Percentiles rank a stretch among this genome's conserved stretches.
phyloP scores from a whole-genome alignment of 1,140 invertebrate genomes.

The Heliconius melpomene region DNA sequence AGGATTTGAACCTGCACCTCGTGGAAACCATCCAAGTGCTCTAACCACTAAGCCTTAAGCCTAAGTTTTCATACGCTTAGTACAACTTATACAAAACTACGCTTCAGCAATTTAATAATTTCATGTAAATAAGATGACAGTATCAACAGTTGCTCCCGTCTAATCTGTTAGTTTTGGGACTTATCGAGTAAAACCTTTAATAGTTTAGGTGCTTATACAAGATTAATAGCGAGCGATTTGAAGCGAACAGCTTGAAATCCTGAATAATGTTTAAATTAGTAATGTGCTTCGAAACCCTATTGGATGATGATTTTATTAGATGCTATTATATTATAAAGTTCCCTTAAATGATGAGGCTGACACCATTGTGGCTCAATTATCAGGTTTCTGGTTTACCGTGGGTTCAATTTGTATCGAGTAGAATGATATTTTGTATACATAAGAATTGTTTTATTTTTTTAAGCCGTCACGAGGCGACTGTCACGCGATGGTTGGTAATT shows the following conservation, averaged over 20 bases:
- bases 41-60: too few relatives aligned
- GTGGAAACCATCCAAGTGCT: too few relatives aligned
- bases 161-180: constrained; percentile 55
- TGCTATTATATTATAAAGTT: background rate
- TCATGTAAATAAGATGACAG: constrained; percentile 40
- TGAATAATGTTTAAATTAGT: constrained; percentile 40
- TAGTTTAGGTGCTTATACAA: constrained; percentile 56
- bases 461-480: background rate
- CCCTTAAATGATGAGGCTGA: background rate
- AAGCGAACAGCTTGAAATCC: constrained; percentile 37
- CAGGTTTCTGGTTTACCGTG: too few relatives aligned
- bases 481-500: too few relatives aligned
- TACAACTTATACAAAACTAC: background rate
- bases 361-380: too few relatives aligned
- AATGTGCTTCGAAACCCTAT: constrained; percentile 14
- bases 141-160: constrained; percentile 55
- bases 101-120: background rate
- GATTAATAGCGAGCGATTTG: constrained; percentile 51
- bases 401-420: background rate
- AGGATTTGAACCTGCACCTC: too few relatives aligned
- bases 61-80: background rate
- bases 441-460: too few relatives aligned
- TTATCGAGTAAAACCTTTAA: constrained; percentile 57
- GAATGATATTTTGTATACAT: background rate
- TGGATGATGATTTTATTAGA: background rate